A percentile compares a stretch with the other conserved stretches of the same genome.
Evolutionary conservation across 2,113 vertebrate genomes (phyloP).

Genomic region (Myocastor coypus): DNA sequence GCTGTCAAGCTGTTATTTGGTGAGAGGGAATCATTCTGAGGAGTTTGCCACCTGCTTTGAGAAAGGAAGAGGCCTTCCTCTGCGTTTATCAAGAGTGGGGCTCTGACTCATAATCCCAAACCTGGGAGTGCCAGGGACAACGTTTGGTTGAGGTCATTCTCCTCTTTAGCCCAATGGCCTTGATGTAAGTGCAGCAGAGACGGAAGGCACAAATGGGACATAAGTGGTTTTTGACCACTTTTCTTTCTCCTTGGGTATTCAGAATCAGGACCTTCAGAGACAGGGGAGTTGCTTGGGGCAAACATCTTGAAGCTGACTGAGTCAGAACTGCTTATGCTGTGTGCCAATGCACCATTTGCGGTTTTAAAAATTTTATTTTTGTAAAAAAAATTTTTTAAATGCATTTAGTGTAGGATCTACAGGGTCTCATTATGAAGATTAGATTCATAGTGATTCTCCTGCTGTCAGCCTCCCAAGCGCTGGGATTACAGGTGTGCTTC

Average conservation of each 20-base stretch:
- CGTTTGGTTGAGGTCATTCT: too few species aligned
- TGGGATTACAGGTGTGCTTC: too few species aligned
- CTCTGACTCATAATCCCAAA: not conserved
- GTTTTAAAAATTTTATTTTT: not conserved
- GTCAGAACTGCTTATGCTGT: not conserved
- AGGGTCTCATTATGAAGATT: too few species aligned
- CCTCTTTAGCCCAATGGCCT: not conserved
- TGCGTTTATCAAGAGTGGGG: not conserved
- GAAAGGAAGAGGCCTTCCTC: not conserved
- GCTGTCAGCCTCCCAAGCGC: too few species aligned
- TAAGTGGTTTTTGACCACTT: not conserved
- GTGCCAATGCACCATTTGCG: not conserved
- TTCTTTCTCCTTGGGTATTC: not conserved
- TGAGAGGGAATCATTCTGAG: not conserved
- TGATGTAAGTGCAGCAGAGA: not conserved
- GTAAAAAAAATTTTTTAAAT: too few species aligned
- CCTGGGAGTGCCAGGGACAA: not conserved
- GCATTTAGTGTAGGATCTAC: too few species aligned
- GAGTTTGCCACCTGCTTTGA: constrained; percentile 31
- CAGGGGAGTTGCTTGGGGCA: not conserved
- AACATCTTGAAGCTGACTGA: not conserved
- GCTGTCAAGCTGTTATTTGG: not conserved
- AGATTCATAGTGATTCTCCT: too few species aligned
- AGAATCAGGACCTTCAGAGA: not conserved
- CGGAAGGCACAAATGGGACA: not conserved